Evolutionary conservation across 2,797 vertebrate genomes (phyloP).

Genomic region (Epinephelus coioides): DNA sequence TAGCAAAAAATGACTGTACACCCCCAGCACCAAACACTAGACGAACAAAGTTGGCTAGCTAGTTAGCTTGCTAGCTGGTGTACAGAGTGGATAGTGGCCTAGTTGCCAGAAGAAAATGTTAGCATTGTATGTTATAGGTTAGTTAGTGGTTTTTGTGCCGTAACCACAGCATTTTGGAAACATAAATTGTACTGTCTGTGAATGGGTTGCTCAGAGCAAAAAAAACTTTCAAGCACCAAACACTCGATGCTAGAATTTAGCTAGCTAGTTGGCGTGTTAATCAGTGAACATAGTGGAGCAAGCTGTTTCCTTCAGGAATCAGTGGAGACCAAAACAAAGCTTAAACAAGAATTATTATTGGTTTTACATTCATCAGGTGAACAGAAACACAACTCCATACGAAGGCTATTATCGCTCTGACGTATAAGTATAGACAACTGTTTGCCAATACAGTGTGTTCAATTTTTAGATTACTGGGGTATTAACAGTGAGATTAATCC

Average conservation of each 20-base stretch:
- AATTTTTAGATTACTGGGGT: neutral
- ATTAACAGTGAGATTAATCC: neutral
- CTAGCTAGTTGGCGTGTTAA: too few species aligned
- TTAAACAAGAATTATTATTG: neutral
- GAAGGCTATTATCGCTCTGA: neutral
- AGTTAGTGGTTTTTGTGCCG: too few species aligned
- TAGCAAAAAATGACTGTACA: neutral
- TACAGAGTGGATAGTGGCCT: neutral
- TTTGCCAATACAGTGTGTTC: neutral
- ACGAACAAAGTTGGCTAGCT: neutral
- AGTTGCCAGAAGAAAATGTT: too few species aligned
- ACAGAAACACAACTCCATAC: neutral
- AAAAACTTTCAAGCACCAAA: too few species aligned
- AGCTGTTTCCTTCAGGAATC: neutral
- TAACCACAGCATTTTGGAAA: too few species aligned
- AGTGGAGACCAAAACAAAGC: constrained; percentile 3
- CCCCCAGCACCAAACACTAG: neutral
- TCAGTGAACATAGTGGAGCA: neutral
- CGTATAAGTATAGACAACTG: neutral
- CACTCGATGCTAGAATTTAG: too few species aligned
- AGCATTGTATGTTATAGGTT: too few species aligned
- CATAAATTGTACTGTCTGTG: too few species aligned
- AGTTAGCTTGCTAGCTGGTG: neutral
- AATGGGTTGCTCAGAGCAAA: too few species aligned
- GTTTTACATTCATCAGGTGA: neutral